phyloP scores from a whole-genome alignment of 2,113 vertebrate genomes.

The Ictidomys tridecemlineatus region DNA sequence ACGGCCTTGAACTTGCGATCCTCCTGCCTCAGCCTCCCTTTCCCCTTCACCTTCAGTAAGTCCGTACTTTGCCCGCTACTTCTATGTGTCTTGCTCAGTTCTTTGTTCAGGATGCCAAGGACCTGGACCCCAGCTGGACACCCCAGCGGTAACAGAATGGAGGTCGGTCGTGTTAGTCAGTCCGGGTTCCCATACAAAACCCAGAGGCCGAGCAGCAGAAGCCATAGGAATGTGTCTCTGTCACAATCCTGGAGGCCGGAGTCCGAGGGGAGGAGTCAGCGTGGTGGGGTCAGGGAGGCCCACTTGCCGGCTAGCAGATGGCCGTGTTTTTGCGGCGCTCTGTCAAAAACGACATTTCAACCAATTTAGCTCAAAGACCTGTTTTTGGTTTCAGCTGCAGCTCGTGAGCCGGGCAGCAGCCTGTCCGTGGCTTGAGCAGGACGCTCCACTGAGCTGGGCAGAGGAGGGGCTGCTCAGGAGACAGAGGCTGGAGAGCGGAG shows the following conservation, averaged over 20 bases:
- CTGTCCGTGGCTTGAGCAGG: neutral
- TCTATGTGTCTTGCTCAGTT: too few species aligned
- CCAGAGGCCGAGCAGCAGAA: neutral
- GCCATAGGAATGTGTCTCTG: neutral
- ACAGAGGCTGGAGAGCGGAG: neutral
- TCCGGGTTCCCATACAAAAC: neutral
- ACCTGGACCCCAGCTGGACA: too few species aligned
- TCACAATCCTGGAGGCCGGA: neutral
- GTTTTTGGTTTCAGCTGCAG: neutral
- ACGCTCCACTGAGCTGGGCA: too few species aligned
- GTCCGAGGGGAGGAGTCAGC: neutral
- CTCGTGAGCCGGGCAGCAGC: neutral
- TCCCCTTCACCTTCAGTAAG: too few species aligned
- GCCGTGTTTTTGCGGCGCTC: too few species aligned
- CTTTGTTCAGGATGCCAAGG: too few species aligned
- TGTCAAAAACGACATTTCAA: neutral
- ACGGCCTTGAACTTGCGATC: too few species aligned
- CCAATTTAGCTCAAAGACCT: neutral
- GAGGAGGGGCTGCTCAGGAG: too few species aligned
- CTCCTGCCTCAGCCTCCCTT: too few species aligned
- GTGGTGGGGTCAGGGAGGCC: neutral
- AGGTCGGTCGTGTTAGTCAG: neutral
- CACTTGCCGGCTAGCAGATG: neutral
- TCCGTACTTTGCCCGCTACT: too few species aligned
- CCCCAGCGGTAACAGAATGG: too few species aligned